Conservation (phyloP, 64 coral and sea anemone genomes). For the Porites australiensis region DNA sequence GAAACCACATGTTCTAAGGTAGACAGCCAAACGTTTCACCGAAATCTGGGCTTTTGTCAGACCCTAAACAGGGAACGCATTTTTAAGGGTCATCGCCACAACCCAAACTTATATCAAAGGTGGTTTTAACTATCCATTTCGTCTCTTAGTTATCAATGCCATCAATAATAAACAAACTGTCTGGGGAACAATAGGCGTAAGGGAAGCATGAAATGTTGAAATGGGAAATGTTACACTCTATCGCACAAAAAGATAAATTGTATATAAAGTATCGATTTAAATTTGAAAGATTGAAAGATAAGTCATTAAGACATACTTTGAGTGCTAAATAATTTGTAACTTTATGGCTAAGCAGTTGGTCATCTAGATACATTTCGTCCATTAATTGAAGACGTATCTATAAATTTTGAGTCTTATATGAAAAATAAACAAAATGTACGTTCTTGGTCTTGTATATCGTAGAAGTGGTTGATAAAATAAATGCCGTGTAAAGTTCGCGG, state of each 20-base stretch:
- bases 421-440: too few species aligned
- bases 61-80: too few species aligned
- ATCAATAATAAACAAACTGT: constrained; percentile 16
- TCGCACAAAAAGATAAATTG: neutral
- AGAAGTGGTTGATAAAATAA: neutral
- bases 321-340: neutral
- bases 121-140: neutral
- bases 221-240: neutral
- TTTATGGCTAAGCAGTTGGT: neutral
- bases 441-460: neutral
- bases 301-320: neutral
- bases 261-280: constrained; percentile 22
- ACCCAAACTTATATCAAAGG: too few species aligned
- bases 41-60: too few species aligned
- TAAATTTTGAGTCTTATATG: too few species aligned
- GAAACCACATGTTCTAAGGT: too few species aligned
- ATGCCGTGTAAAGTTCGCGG: too few species aligned
- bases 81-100: too few species aligned
- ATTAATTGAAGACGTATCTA: too few species aligned
- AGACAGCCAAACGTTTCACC: too few species aligned
- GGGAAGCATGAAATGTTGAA: neutral
- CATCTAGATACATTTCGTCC: too few species aligned
- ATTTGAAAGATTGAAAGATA: neutral
- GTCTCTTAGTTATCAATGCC: constrained; percentile 24
- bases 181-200: neutral